Conservation (phyloP, 2,888 invertebrate species). For the Terebella lapidaria region DNA sequence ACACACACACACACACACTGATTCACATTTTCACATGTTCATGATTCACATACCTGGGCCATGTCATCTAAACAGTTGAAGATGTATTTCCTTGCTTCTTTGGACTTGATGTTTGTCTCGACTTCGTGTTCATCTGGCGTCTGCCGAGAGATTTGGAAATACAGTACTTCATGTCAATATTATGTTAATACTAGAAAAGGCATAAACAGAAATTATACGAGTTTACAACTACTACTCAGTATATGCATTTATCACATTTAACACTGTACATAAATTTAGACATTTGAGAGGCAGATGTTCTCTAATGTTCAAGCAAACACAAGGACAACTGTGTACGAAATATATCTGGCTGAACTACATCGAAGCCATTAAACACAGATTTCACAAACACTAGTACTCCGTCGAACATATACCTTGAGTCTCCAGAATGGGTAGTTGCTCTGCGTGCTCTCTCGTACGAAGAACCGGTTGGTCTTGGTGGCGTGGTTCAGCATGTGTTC, state of each 20-base stretch:
- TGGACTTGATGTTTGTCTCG: conserved; percentile 95
- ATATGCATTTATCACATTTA: too few relatives aligned
- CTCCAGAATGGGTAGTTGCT: conserved; percentile 62
- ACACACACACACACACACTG: too few relatives aligned
- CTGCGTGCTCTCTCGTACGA: conserved; percentile 79
- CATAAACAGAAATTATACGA: too few relatives aligned
- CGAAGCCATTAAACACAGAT: not conserved
- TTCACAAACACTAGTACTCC: not conserved
- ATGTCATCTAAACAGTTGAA: conserved; percentile 99
- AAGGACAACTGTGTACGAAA: not conserved
- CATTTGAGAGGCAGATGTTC: too few relatives aligned
- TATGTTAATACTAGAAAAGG: too few relatives aligned
- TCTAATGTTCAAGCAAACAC: too few relatives aligned
- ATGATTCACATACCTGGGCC: conserved; percentile 55
- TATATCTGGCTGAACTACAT: not conserved
- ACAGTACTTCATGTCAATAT: too few relatives aligned
- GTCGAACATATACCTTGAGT: conserved; percentile 54
- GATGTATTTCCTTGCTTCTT: conserved; percentile 98
- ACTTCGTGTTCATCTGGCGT: conserved; percentile 97
- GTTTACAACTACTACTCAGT: too few relatives aligned
- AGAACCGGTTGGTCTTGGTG: conserved; percentile 97
- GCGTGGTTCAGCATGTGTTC: conserved; percentile 96
- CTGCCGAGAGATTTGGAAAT: conserved; percentile 53
- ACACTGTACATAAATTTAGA: too few relatives aligned
- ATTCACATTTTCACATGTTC: too few relatives aligned